Percentiles rank a stretch among this genome's conserved stretches.
These are phyloP conservation scores for Solenopsis invicta DNA, from an alignment of 1,140 invertebrate genomes.

Conservation along the genomic window DNA sequence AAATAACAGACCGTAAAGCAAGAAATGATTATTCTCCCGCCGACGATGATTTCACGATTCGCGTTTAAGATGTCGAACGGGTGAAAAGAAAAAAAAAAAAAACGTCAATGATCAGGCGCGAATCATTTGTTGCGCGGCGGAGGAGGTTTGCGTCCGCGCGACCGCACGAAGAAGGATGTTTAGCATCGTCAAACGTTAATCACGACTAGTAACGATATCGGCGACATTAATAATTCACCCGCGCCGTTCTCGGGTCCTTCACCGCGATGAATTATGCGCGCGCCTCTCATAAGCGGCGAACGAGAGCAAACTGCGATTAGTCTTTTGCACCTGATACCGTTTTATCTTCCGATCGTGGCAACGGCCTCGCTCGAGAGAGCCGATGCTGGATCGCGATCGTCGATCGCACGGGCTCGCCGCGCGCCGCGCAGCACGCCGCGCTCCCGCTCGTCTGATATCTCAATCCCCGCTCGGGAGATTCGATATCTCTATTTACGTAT, in stretches of 20 bases:
- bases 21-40: background rate
- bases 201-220: slow-evolving; percentile 28
- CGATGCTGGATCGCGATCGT: slow-evolving; percentile 62
- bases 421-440: slow-evolving; percentile 6
- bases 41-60: background rate
- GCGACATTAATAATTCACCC: slow-evolving; percentile 57
- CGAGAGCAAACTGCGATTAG: slow-evolving; percentile 61
- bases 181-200: slow-evolving; percentile 30
- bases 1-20: background rate
- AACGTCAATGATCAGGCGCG: background rate
- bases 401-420: slow-evolving; percentile 29
- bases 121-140: background rate
- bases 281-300: slow-evolving; percentile 56
- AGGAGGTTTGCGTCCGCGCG: background rate
- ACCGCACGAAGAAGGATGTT: slow-evolving; percentile 4
- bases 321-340: slow-evolving; percentile 62
- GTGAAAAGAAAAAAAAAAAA: background rate
- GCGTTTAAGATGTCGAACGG: background rate
- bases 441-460: slow-evolving; percentile 41
- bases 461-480: slow-evolving; percentile 51
- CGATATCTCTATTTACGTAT: slow-evolving; percentile 62
- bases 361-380: slow-evolving; percentile 29
- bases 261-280: slow-evolving; percentile 50
- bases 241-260: slow-evolving; percentile 34
- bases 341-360: slow-evolving; percentile 63